These are phyloP conservation scores for Cheilosia variabilis DNA, from an alignment of 2,888 invertebrate genomes.

Conservation along the genomic window DNA sequence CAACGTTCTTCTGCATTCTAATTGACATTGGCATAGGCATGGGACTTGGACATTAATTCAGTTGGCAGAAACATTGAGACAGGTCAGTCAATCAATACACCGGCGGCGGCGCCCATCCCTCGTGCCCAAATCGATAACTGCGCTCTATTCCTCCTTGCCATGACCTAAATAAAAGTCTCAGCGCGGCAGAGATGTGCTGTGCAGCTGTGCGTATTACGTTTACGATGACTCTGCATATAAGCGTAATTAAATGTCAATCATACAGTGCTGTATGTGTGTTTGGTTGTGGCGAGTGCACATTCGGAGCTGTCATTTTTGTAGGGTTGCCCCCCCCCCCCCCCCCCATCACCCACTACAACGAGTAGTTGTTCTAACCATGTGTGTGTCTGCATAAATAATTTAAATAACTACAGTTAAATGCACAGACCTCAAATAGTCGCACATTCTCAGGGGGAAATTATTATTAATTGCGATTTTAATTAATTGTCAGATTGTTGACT, in stretches of 20 bases:
- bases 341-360: neutral
- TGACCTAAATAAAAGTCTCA: conserved; percentile 67
- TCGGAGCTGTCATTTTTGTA: conserved; percentile 39
- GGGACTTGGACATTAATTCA: conserved; percentile 59
- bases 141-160: conserved; percentile 58
- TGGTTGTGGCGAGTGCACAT: conserved; percentile 16
- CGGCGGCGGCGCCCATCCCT: conserved; percentile 2
- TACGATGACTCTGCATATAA: conserved; percentile 39
- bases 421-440: conserved; percentile 45
- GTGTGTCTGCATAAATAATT: conserved; percentile 25
- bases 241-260: conserved; percentile 75
- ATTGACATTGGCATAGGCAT: conserved; percentile 66
- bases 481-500: conserved; percentile 74
- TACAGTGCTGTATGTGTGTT: neutral
- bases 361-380: conserved; percentile 11
- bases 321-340: too few species aligned
- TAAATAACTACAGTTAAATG: conserved; percentile 40
- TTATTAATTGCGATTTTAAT: conserved; percentile 72
- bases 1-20: conserved; percentile 63
- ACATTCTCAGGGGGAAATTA: conserved; percentile 53
- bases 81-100: conserved; percentile 74
- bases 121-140: conserved; percentile 59
- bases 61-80: conserved; percentile 68
- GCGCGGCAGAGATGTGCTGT: conserved; percentile 35
- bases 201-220: conserved; percentile 62